Conservation (phyloP, 2,797 vertebrate genomes). For the Tragelaphus oryx region DNA sequence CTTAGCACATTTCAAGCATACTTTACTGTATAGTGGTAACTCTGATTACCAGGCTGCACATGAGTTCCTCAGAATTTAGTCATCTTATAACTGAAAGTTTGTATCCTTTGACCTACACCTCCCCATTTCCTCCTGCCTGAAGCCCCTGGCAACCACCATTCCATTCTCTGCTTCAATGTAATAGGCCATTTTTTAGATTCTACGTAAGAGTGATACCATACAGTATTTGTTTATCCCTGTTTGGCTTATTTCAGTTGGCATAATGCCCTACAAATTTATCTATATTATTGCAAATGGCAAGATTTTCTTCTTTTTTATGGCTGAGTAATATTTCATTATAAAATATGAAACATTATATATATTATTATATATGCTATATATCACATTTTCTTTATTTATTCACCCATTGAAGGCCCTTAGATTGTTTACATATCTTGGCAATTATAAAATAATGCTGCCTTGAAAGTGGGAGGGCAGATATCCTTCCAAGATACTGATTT, state of each 20-base stretch:
- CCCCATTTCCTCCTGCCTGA: background rate
- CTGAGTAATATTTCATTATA: background rate
- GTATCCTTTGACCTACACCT: background rate
- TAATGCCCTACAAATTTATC: background rate
- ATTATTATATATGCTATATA: background rate
- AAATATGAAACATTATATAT: background rate
- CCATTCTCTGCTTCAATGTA: background rate
- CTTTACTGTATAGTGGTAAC: background rate
- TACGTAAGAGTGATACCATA: background rate
- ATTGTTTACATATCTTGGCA: background rate
- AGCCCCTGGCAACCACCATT: background rate
- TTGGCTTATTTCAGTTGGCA: background rate
- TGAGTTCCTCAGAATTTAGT: background rate
- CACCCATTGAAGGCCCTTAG: background rate
- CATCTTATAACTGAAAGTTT: background rate
- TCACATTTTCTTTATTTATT: background rate
- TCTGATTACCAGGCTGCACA: background rate
- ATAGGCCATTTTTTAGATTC: background rate
- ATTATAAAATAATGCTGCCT: background rate
- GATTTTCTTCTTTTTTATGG: background rate
- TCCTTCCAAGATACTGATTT: background rate
- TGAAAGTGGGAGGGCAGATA: background rate
- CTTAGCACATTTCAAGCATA: background rate
- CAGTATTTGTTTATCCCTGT: background rate
- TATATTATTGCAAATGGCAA: background rate